Evolutionary conservation across 2,797 vertebrate genomes (phyloP).

Genomic region (Myotis myotis): DNA sequence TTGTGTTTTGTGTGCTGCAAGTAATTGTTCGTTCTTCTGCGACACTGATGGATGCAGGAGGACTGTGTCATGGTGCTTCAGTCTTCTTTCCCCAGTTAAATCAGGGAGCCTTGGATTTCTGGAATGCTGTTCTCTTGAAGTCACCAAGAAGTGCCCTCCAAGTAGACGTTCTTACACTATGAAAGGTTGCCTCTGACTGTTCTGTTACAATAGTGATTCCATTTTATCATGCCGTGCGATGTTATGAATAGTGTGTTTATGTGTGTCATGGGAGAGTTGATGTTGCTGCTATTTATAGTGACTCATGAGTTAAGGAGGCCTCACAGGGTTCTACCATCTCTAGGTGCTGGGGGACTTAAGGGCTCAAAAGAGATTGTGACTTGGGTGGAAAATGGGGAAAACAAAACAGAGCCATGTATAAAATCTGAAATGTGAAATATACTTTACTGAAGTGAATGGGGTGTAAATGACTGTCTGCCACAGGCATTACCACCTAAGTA

Average conservation of each 20-base stretch:
- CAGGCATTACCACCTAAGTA: not conserved
- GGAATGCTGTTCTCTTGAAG: not conserved
- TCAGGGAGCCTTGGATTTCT: not conserved
- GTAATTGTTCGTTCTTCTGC: not conserved
- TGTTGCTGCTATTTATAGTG: slow-evolving; percentile 52
- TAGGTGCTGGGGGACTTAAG: not conserved
- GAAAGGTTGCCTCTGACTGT: not conserved
- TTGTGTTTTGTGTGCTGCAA: not conserved
- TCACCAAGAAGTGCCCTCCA: slow-evolving; percentile 18
- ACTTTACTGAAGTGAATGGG: not conserved
- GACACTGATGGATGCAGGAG: not conserved
- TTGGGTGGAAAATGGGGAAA: not conserved
- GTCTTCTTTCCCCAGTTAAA: not conserved
- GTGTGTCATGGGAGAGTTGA: slow-evolving; percentile 52
- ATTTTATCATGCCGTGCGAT: slow-evolving; percentile 29
- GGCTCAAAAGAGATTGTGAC: not conserved
- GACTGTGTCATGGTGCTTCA: not conserved
- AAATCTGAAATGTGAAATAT: not conserved
- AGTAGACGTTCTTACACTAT: not conserved
- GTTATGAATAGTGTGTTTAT: slow-evolving; percentile 48
- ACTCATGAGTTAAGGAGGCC: slow-evolving; percentile 40
- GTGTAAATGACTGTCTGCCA: not conserved
- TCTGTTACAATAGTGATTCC: not conserved
- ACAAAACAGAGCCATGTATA: not conserved
- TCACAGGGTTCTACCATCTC: not conserved